Percentiles rank a stretch among this genome's conserved stretches.
These are phyloP conservation scores for Hermaeophaga mercurialis DNA, from an alignment of 2,888 invertebrate species.

Conservation along the genomic window DNA sequence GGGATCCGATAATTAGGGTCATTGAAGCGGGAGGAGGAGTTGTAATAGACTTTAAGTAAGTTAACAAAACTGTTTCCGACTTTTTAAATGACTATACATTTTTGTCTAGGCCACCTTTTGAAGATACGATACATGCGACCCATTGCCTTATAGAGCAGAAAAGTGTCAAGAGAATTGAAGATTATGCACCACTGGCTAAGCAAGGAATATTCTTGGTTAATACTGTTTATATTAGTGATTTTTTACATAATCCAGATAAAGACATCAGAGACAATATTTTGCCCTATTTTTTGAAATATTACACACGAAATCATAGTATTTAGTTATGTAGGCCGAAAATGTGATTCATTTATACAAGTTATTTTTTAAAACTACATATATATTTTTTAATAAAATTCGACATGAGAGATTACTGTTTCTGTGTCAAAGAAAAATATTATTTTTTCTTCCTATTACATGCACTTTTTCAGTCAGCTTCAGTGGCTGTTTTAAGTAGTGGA, in stretches of 20 bases:
- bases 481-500: too few relatives aligned
- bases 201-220: constrained; percentile 53
- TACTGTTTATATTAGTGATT: constrained; percentile 52
- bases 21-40: constrained; percentile 78
- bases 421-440: too few relatives aligned
- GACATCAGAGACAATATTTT: constrained; percentile 50
- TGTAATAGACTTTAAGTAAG: constrained; percentile 67
- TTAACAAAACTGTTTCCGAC: too few relatives aligned
- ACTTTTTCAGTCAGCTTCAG: too few relatives aligned
- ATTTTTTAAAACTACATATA: too few relatives aligned
- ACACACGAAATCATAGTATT: too few relatives aligned
- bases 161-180: constrained; percentile 43
- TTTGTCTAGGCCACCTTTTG: constrained; percentile 62
- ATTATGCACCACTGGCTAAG: constrained; percentile 50
- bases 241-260: constrained; percentile 45
- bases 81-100: constrained; percentile 4
- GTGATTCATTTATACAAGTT: too few relatives aligned
- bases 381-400: too few relatives aligned
- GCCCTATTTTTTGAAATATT: constrained; percentile 47
- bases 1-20: constrained; percentile 69
- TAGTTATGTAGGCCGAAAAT: too few relatives aligned
- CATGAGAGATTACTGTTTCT: too few relatives aligned
- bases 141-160: constrained; percentile 74
- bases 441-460: too few relatives aligned
- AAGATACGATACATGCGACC: constrained; percentile 62